phyloP scores from a whole-genome alignment of 2,113 vertebrate species.

The Morone saxatilis region DNA sequence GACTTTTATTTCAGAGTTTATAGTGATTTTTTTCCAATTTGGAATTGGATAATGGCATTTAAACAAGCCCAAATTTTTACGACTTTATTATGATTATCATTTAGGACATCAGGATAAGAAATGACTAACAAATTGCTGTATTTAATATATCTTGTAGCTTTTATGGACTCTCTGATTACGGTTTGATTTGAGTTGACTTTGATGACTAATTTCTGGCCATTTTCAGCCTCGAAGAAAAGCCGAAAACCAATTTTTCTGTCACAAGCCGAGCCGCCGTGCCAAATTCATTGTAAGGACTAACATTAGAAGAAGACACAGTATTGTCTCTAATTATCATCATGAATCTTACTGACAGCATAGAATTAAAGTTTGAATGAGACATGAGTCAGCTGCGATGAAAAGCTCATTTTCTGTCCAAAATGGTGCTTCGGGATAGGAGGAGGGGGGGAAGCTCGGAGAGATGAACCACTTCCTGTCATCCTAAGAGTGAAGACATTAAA shows the following conservation, averaged over 20 bases:
- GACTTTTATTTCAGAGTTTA: background rate
- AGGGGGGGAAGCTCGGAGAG: background rate
- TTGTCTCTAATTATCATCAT: conserved; percentile 33
- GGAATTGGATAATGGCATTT: background rate
- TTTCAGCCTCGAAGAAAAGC: background rate
- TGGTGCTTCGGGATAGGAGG: background rate
- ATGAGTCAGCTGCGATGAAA: conserved; percentile 20
- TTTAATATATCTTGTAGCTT: background rate
- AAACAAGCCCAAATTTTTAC: background rate
- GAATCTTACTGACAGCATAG: conserved; percentile 34
- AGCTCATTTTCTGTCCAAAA: background rate
- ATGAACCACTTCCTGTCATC: background rate
- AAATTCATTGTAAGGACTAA: conserved; percentile 3
- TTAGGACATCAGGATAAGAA: background rate
- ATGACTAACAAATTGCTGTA: background rate
- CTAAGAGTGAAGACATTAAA: background rate
- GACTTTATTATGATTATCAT: background rate
- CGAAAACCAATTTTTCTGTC: conserved; percentile 9
- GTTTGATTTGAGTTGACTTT: background rate
- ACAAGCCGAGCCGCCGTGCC: background rate
- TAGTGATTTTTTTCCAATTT: background rate
- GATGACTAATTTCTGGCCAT: conserved; percentile 4
- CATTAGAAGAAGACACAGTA: background rate
- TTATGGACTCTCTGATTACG: background rate
- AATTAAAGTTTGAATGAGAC: conserved; percentile 29